Evolutionary conservation across 2,888 invertebrate species (phyloP).

Genomic region (Molorchus minor): DNA sequence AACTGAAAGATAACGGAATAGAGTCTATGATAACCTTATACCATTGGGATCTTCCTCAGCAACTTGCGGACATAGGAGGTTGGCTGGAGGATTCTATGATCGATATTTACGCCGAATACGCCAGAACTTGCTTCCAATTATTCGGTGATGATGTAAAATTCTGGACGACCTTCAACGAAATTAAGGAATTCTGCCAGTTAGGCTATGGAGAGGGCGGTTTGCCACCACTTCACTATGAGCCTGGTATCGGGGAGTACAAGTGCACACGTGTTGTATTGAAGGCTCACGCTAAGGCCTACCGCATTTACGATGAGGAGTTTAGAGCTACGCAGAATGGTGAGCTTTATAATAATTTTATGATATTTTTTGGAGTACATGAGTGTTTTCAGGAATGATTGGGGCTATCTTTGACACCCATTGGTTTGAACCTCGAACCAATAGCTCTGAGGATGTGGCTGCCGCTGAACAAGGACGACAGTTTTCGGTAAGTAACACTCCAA

Average conservation of each 20-base stretch:
- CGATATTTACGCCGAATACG: constrained; percentile 68
- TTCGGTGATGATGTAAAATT: constrained; percentile 59
- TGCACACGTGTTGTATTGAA: constrained; percentile 72
- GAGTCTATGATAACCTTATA: constrained; percentile 70
- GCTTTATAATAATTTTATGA: background rate
- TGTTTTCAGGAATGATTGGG: constrained; percentile 67
- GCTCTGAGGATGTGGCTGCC: constrained; percentile 64
- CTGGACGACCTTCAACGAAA: constrained; percentile 69
- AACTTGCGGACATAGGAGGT: constrained; percentile 66
- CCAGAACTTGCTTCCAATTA: constrained; percentile 64
- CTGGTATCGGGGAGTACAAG: constrained; percentile 68
- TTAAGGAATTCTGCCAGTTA: constrained; percentile 49
- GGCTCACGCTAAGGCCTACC: constrained; percentile 72
- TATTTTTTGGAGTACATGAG: too few species aligned
- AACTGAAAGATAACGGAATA: constrained; percentile 65
- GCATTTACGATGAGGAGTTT: constrained; percentile 69
- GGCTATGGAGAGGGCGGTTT: constrained; percentile 45
- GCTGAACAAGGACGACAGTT: constrained; percentile 67
- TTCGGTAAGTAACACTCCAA: constrained; percentile 64
- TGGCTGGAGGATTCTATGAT: constrained; percentile 70
- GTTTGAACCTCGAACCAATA: constrained; percentile 65
- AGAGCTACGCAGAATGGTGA: constrained; percentile 46
- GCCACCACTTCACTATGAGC: constrained; percentile 54
- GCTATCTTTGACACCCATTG: constrained; percentile 68
- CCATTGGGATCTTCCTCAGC: constrained; percentile 59